Conservation (phyloP, 1,140 invertebrate species). For the Oreohelix idahoensis region DNA sequence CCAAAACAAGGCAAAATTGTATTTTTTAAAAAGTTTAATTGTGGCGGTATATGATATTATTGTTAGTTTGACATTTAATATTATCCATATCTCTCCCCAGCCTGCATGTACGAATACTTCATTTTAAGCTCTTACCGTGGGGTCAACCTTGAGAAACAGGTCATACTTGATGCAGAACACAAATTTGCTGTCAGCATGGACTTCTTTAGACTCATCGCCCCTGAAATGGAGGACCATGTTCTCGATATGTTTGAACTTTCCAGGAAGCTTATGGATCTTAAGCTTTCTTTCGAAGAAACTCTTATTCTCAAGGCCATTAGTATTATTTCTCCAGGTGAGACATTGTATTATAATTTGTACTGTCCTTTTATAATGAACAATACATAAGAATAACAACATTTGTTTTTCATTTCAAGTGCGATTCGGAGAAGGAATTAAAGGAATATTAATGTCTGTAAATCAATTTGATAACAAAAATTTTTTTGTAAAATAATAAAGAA, state of each 20-base stretch:
- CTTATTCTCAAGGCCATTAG: slow-evolving; percentile 24
- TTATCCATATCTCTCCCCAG: not conserved
- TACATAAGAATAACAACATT: too few species aligned
- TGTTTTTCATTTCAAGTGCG: too few species aligned
- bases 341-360: not conserved
- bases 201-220: not conserved
- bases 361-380: too few species aligned
- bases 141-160: not conserved
- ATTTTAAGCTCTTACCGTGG: not conserved
- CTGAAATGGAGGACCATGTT: not conserved
- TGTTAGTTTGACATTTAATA: too few species aligned
- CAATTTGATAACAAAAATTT: too few species aligned
- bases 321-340: slow-evolving; percentile 19
- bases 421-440: too few species aligned
- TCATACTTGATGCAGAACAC: slow-evolving; percentile 17
- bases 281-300: slow-evolving; percentile 17
- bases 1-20: too few species aligned
- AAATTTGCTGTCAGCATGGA: not conserved
- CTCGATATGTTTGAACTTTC: not conserved
- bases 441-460: too few species aligned
- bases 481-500: too few species aligned
- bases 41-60: too few species aligned
- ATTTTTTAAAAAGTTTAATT: too few species aligned
- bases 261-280: slow-evolving; percentile 8
- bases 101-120: slow-evolving; percentile 7